Conservation (phyloP, 2,113 vertebrate species). For the Thryonomys swinderianus region DNA sequence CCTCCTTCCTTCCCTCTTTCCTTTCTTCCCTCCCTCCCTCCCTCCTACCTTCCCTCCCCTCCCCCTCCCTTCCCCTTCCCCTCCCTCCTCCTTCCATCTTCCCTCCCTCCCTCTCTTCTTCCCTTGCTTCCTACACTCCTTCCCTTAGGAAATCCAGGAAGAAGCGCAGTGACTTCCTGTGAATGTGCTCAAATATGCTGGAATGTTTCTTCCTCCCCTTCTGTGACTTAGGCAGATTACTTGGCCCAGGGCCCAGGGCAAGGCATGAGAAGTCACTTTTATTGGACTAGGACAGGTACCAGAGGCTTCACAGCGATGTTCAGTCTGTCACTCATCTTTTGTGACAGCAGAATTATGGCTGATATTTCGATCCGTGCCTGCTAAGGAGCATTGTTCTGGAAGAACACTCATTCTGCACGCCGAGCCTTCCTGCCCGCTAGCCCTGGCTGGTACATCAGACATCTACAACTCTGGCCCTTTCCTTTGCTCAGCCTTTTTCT, state of each 20-base stretch:
- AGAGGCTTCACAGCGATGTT: not conserved
- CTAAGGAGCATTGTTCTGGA: not conserved
- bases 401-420: fast-evolving
- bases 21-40: too few species aligned
- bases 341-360: not conserved
- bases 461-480: fast-evolving
- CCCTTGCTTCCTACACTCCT: not conserved
- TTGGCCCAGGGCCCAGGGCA: not conserved
- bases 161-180: not conserved
- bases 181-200: not conserved
- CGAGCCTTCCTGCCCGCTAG: not conserved
- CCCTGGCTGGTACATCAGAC: not conserved
- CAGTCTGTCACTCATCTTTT: not conserved
- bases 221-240: not conserved
- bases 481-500: not conserved
- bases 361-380: not conserved
- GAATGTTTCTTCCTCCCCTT: not conserved
- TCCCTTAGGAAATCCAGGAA: not conserved
- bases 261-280: not conserved
- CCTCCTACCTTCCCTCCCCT: too few species aligned
- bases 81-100: too few species aligned
- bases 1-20: too few species aligned
- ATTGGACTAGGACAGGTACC: not conserved
- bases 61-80: too few species aligned
- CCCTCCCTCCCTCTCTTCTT: not conserved